A percentile compares a stretch with the other conserved stretches of the same genome.
Evolutionary conservation across 1,140 invertebrate genomes (phyloP).

Genomic region (Helicorthomorpha holstii): DNA sequence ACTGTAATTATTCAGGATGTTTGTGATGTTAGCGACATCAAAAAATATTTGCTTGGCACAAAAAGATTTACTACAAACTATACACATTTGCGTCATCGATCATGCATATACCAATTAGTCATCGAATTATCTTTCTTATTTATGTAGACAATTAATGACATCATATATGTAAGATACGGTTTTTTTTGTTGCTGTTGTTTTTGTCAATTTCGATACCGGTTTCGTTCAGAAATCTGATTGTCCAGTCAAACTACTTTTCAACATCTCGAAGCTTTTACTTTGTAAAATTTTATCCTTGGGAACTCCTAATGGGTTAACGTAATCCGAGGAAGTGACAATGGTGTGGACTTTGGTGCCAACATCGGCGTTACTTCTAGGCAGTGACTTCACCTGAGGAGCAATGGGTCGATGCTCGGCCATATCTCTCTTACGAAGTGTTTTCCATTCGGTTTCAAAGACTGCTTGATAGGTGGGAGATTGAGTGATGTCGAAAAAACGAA

Average conservation of each 20-base stretch:
- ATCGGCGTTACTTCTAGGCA: neutral
- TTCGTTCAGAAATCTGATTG: conserved; percentile 3
- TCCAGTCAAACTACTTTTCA: neutral
- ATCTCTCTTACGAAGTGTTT: conserved; percentile 6
- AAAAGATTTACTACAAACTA: too few relatives aligned
- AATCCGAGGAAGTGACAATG: neutral
- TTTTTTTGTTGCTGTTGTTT: too few relatives aligned
- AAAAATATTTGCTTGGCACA: too few relatives aligned
- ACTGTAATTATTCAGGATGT: too few relatives aligned
- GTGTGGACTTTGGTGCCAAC: neutral
- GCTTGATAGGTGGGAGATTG: conserved; percentile 11
- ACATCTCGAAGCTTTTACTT: conserved; percentile 5
- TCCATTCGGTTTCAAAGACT: conserved; percentile 14
- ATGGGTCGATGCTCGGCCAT: conserved; percentile 6
- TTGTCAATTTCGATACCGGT: too few relatives aligned
- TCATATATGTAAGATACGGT: too few relatives aligned
- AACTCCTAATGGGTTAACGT: conserved; percentile 4
- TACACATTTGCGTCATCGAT: too few relatives aligned
- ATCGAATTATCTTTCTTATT: too few relatives aligned
- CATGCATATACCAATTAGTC: too few relatives aligned
- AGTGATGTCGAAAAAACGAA: conserved; percentile 1
- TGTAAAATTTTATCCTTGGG: neutral
- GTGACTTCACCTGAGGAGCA: neutral
- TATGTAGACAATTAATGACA: too few relatives aligned
- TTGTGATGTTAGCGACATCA: too few relatives aligned